Conservation (phyloP, 2,113 vertebrate genomes). For the Forbesichthys agassizii region DNA sequence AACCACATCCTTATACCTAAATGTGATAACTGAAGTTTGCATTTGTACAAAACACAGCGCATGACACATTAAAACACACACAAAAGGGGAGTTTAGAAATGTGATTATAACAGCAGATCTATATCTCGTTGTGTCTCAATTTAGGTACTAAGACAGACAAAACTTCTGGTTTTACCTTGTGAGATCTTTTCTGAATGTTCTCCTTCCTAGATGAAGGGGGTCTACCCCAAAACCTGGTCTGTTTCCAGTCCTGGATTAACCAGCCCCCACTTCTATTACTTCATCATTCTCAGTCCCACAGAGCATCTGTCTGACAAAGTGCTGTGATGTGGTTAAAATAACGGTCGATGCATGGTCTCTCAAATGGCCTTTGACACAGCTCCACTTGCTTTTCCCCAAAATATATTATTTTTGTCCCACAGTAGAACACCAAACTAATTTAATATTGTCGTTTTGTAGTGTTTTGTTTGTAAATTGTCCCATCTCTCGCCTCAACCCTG, state of each 20-base stretch:
- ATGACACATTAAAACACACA: too few relatives aligned
- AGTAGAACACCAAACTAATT: slow-evolving; percentile 19
- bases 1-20: too few relatives aligned
- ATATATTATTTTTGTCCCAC: slow-evolving; percentile 22
- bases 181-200: slow-evolving; percentile 33
- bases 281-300: slow-evolving; percentile 3
- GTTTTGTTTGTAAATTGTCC: slow-evolving; percentile 27
- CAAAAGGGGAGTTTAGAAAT: too few relatives aligned
- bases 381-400: slow-evolving; percentile 27
- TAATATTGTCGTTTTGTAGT: too few relatives aligned
- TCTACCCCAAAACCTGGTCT: slow-evolving; percentile 26
- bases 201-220: slow-evolving; percentile 53
- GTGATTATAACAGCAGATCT: too few relatives aligned
- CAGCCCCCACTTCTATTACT: slow-evolving; percentile 6
- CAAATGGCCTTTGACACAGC: slow-evolving; percentile 39
- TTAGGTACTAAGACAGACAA: slow-evolving; percentile 17
- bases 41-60: too few relatives aligned
- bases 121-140: too few relatives aligned
- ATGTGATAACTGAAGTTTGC: too few relatives aligned
- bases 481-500: slow-evolving; percentile 30
- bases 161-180: slow-evolving; percentile 31
- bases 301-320: slow-evolving; percentile 13
- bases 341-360: slow-evolving; percentile 28
- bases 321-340: slow-evolving; percentile 47
- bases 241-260: too few relatives aligned